Evolutionary conservation across 92 coral and sea anemone genomes (phyloP), one percentile per base, ranked within the genome.

Genomic region (Phenganax subtilis): DNA sequence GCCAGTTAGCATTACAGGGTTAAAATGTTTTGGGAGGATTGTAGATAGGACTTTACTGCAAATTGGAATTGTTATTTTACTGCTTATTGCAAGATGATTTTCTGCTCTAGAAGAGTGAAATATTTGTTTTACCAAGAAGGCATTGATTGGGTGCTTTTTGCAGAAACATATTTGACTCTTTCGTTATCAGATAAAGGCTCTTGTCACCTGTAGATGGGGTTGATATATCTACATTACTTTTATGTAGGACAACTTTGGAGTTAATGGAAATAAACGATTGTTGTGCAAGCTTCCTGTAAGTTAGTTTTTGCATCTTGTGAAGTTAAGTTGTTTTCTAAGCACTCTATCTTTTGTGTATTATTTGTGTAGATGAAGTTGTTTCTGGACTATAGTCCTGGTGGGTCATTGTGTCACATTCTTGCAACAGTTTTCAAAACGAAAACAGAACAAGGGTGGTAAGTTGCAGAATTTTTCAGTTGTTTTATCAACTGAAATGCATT

Each of bases 381-480:
- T 86, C 88, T 89, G 83, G 98, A 93, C 74, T 91, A 81, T 82
- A 90, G 94, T 60, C 53, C 85, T 16, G 94, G 94, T 10, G 97
- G 98, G 53, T 91, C 94, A 66, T 89, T 93, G 16, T 90, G 97
- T 66, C 87, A 89, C 25, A 91, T 91, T 54, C 88, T 93, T 44
- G 92, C 89, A 7, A 88, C 89, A 15, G 97, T 93, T 6, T 91
- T 90, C 67, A 91, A 86, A 80, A 93, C 98, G 14, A 91, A 90
- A 84, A 88, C 92, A 84, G 98, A 93, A 54, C 98, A 91, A 77
- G 98, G 98, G 84, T 93, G 98, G 98, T 91, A 84, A 16, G 92
- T 76, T 7, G 15, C 75, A 0, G 30, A 69, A 17, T 30, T 8
- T n/a, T 51, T n/a, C 20, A 27, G n/a, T 31, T 27, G 15, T 16